These are phyloP conservation scores for Oxyura jamaicensis DNA, from an alignment of 2,113 vertebrate species.

Conservation along the genomic window DNA sequence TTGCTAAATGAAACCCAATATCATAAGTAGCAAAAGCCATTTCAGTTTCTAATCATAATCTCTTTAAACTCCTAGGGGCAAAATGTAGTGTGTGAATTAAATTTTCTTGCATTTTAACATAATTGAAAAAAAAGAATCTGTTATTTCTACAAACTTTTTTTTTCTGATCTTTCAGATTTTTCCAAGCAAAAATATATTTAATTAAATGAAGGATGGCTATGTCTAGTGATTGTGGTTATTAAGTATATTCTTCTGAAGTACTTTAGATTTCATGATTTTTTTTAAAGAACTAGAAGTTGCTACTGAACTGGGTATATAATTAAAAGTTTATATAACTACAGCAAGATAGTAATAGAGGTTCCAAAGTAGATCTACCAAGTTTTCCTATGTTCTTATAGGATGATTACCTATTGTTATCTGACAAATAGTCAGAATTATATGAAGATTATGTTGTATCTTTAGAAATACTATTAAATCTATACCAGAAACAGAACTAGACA, in stretches of 20 bases:
- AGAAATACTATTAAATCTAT: neutral
- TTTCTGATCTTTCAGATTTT: neutral
- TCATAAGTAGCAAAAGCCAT: slow-evolving; percentile 44
- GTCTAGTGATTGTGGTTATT: neutral
- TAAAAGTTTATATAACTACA: neutral
- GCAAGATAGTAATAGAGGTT: neutral
- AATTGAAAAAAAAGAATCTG: neutral
- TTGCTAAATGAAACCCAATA: slow-evolving; percentile 34
- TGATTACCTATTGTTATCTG: neutral
- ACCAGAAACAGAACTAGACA: neutral
- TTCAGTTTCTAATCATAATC: slow-evolving; percentile 53
- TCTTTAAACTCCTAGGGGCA: neutral
- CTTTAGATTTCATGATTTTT: neutral
- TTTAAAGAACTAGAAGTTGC: neutral
- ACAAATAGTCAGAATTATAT: neutral
- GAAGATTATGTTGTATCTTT: neutral
- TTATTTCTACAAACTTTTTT: neutral
- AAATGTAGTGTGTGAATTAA: slow-evolving; percentile 40
- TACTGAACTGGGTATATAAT: neutral
- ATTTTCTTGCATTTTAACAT: slow-evolving; percentile 21
- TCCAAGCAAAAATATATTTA: neutral
- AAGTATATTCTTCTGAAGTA: neutral
- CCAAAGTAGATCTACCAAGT: neutral
- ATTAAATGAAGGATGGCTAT: neutral
- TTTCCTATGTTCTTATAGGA: neutral